Base-by-base conservation (phyloP, 2,888 invertebrate genomes). In the Tineola bisselliella region DNA sequence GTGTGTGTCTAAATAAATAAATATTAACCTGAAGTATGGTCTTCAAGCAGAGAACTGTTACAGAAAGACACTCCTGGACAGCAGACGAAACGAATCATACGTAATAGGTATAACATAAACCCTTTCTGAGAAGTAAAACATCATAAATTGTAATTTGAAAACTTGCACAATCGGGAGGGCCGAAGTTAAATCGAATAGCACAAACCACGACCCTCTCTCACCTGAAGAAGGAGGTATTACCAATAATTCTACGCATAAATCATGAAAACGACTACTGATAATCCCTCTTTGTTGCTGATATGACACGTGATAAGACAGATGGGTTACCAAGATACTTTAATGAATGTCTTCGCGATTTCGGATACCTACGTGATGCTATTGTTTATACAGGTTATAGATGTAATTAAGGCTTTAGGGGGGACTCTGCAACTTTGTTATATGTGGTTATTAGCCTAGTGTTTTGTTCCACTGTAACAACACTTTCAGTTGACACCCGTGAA, bases 211-310 rank as follows among this genome's bases (percentile, higher is more conserved):
- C 60, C 60, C 60, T 31, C 60, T 31, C 54, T 44, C 79, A 84
- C 84, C 84, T 84, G 84, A 82, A 80, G 82, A 84, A 83, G 80
- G 83, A 8, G 60, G 60, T 81, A 81, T 84, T 17, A 15, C 84
- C 86, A 86, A 87, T 87, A 87, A 87, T 86, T 86, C 84, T 84
- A 82, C 82, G 82, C 83, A 84, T 87, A 87, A 84, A 86, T 87
- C 87, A 87, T 82, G 80, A 77, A 82, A 86, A 87, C 84, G 86
- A 83, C 84, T 86, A 70, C 83, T 84, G 86, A 86, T 87, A 87
- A 87, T 86, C 84, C 79, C 80, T 77, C 77, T 77, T 70, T 72
- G 74, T 60, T 44, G 19, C 60, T 30, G 60, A 60, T 60, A 60
- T 60, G 60, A 60, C 60, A 48, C 18, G 43, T 43, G 58, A 33